Evolutionary conservation across 2,888 invertebrate genomes (phyloP).

Genomic region (Mimas tiliae): DNA sequence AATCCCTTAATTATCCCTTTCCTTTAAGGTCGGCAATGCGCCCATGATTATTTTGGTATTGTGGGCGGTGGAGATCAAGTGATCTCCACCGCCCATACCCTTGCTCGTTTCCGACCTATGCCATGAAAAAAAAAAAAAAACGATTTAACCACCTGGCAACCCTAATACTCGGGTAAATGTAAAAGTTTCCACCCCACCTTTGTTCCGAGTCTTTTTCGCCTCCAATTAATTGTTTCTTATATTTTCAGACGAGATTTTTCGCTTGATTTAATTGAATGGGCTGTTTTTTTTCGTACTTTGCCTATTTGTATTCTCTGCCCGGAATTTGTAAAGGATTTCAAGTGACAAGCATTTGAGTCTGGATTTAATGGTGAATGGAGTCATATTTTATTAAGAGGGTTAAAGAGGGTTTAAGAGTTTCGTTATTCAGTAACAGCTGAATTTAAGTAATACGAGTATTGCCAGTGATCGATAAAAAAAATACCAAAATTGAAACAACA

Average conservation of each 20-base stretch:
- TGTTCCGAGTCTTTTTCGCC: constrained; percentile 36
- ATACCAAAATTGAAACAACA: too few relatives aligned
- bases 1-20: too few relatives aligned
- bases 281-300: constrained; percentile 36
- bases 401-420: not conserved
- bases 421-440: not conserved
- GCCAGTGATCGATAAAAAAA: too few relatives aligned
- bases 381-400: constrained; percentile 14
- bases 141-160: not conserved
- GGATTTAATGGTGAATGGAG: constrained; percentile 20
- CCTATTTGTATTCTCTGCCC: not conserved
- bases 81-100: too few relatives aligned
- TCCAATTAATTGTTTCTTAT: constrained; percentile 49
- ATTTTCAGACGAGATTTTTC: constrained; percentile 41
- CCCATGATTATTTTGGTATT: too few relatives aligned
- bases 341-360: constrained; percentile 5
- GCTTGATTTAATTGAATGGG: constrained; percentile 45
- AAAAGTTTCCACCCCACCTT: constrained; percentile 25
- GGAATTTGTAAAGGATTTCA: constrained; percentile 21
- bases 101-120: too few relatives aligned
- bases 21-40: too few relatives aligned
- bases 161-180: constrained; percentile 16
- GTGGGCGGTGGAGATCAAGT: too few relatives aligned
- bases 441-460: not conserved
- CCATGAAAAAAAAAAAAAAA: too few relatives aligned